A percentile compares a stretch with the other conserved stretches of the same genome.
These are phyloP conservation scores for Pristionchus arcanus DNA, from an alignment of 2,888 invertebrate genomes.

Conservation along the genomic window DNA sequence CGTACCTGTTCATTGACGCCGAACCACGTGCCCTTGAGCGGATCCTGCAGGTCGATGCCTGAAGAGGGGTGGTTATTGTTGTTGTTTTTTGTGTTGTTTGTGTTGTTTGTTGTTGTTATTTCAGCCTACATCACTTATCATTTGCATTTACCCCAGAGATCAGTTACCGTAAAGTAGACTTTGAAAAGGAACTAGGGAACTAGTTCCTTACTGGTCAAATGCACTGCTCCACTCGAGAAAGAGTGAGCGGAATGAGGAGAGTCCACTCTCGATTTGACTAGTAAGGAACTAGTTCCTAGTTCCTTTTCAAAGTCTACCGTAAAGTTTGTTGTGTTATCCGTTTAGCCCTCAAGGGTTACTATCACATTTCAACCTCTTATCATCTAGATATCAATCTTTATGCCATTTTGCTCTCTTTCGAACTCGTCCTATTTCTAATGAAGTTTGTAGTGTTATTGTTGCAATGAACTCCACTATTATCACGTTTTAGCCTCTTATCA, in stretches of 20 bases:
- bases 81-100: not conserved
- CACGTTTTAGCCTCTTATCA: not conserved
- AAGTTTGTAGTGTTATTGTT: not conserved
- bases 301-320: too few relatives aligned
- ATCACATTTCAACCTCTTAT: not conserved
- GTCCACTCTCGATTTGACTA: too few relatives aligned
- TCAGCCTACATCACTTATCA: not conserved
- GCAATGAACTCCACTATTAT: not conserved
- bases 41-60: conserved; percentile 54
- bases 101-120: not conserved
- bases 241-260: too few relatives aligned
- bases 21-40: conserved; percentile 51
- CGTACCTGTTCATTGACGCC: conserved; percentile 15
- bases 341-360: not conserved
- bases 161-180: not conserved
- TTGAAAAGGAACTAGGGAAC: too few relatives aligned
- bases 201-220: too few relatives aligned
- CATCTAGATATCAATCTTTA: not conserved
- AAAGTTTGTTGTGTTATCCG: not conserved
- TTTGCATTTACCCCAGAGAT: not conserved
- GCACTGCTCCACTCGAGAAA: too few relatives aligned
- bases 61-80: not conserved
- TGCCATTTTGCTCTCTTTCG: not conserved
- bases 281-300: too few relatives aligned
- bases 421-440: not conserved